Conservation (phyloP, 2,113 vertebrate species). For the Tympanuchus pallidicinctus region DNA sequence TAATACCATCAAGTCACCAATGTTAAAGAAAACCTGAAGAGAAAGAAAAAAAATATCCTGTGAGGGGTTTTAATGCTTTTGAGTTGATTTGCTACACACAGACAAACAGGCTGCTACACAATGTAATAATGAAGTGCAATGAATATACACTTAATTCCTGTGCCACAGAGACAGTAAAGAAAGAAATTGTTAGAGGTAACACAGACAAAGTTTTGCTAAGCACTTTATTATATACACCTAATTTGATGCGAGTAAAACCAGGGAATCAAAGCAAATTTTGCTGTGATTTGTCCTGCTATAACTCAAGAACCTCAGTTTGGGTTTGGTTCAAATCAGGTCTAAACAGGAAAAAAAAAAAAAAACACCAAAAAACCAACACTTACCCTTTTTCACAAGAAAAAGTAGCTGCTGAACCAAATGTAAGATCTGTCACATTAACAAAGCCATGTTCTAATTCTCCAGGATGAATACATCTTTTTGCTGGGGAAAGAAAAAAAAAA, state of each 20-base stretch:
- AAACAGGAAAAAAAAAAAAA: not conserved
- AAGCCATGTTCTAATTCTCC: not conserved
- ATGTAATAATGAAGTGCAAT: not conserved
- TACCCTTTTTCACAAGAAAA: conserved; percentile 70
- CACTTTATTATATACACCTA: not conserved
- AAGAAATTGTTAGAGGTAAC: not conserved
- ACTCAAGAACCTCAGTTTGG: not conserved
- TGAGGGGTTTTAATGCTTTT: not conserved
- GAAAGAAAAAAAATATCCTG: not conserved
- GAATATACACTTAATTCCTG: not conserved
- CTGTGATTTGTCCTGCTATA: not conserved
- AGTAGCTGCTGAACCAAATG: conserved; percentile 6
- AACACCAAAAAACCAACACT: not conserved
- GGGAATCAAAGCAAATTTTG: not conserved
- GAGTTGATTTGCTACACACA: not conserved
- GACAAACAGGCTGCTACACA: not conserved
- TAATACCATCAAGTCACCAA: not conserved
- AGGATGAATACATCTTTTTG: not conserved
- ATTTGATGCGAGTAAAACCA: not conserved
- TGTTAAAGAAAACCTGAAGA: not conserved
- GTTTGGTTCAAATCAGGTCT: not conserved
- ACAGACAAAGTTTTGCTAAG: not conserved
- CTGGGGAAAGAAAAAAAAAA: not conserved
- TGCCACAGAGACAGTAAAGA: not conserved
- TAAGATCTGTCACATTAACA: fast-evolving